A percentile compares a stretch with the other conserved stretches of the same genome.
These are phyloP conservation scores for Sepioteuthis lessoniana DNA, from an alignment of 2,888 invertebrate genomes.

Conservation along the genomic window DNA sequence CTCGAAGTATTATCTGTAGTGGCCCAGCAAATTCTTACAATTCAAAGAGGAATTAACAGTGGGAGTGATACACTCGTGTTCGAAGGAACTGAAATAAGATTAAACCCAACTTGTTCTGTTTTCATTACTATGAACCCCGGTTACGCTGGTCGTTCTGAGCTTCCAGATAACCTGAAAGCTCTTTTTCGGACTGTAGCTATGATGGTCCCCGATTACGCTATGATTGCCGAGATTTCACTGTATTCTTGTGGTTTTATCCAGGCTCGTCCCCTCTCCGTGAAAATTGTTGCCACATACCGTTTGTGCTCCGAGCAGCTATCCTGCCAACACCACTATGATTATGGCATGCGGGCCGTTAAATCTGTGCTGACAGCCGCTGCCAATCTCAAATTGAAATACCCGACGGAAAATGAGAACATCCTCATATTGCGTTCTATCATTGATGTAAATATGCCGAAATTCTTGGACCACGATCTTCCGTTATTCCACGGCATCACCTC, in stretches of 20 bases:
- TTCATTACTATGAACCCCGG: constrained; percentile 96
- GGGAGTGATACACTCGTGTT: constrained; percentile 62
- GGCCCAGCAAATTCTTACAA: constrained; percentile 86
- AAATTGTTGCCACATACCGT: constrained; percentile 77
- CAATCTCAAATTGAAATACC: constrained; percentile 73
- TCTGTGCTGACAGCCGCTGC: constrained; percentile 77
- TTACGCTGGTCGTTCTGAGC: constrained; percentile 89
- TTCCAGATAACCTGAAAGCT: constrained; percentile 91
- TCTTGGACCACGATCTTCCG: constrained; percentile 75
- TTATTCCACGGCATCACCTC: constrained; percentile 74
- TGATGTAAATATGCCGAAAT: constrained; percentile 76
- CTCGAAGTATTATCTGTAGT: constrained; percentile 86
- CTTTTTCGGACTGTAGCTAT: constrained; percentile 93
- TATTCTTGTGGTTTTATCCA: constrained; percentile 92
- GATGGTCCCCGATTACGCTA: constrained; percentile 96
- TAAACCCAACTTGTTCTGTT: constrained; percentile 87
- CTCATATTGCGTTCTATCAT: constrained; percentile 75
- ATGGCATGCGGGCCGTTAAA: constrained; percentile 78
- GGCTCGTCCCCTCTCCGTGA: constrained; percentile 80
- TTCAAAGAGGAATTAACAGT: constrained; percentile 77
- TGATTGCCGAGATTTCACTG: constrained; percentile 94
- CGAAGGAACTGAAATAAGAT: constrained; percentile 88
- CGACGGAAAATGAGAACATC: constrained; percentile 72
- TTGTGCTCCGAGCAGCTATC: constrained; percentile 77
- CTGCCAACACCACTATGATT: constrained; percentile 77